Evolutionary conservation across 2,113 vertebrate species (phyloP), one percentile per base, ranked within the genome.

Genomic region (Siniperca knerii): DNA sequence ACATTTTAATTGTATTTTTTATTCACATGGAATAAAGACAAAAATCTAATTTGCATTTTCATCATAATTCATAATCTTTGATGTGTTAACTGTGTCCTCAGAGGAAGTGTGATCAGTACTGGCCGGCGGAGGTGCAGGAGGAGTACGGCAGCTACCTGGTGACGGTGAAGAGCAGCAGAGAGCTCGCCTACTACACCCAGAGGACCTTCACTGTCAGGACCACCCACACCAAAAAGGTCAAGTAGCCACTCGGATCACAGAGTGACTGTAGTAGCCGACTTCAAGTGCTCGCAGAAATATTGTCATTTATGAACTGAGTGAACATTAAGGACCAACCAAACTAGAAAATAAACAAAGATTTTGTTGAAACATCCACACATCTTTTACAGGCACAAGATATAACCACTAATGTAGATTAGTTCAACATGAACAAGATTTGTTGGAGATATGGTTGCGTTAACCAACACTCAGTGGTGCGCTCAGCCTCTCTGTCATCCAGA

Each of bases 31-130:
- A 42, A 29, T 66, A n/a, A 66, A 66, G 25, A 52, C 10, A 16
- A 11, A 44, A 16, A 15, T 64, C 15, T 12, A 1, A 13, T 16
- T 10, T n/a, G 12, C 8, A 4, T 70, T 60, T 70, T 3, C 21
- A 37, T 15, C 21, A 2, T 70, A 8, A 62, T 40, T 71, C 1
- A 4, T 23, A 1, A 50, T 8, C 6, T 35, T 20, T 12, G n/a
- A 13, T n/a, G n/a, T 77, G 42, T 65, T 69, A 0, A 44, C 10
- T 46, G 58, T 67, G 84, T 61, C 91, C 76, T 77, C 93, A 99
- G 98, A 98, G 97, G 91, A 99, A 99, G 90, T 99, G 98, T 96
- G 98, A 99, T 87, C 98, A 98, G 87, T 99, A 99, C 86, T 99
- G 98, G 98, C 98, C 98, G 23, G 65, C 91, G 0, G 98, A 99